Base-by-base conservation (phyloP, 2,113 vertebrate species). In the Sterna hirundo region DNA sequence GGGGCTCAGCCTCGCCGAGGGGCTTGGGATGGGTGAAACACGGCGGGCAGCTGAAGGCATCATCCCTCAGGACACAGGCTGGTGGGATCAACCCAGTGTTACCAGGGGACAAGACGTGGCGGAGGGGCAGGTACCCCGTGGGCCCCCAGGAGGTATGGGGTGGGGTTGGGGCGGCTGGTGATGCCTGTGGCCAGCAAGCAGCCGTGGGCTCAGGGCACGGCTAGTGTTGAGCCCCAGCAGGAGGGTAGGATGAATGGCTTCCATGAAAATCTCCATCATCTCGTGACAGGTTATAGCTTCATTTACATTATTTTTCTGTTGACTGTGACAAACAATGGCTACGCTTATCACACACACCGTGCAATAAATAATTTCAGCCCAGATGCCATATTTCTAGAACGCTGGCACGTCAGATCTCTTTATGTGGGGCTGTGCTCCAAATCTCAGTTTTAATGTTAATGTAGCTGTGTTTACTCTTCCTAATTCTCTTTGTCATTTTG, bases 401-500 rank as follows among this genome's bases (percentile, higher is more conserved):
- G 0, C 29, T 89, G 93, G 60, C 74, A 34, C 0, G 15, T 65
- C 58, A 83, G 55, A 54, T 54, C 68, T 49, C 85, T 65, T 77
- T 66, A 26, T 36, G 12, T 60, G 29, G 60, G 76, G 78, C 92
- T 57, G 32, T 34, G 95, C 83, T 90, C 88, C 44, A 42, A 88
- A 86, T 54, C 83, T 64, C 83, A 30, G 42, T 62, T 92, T 88
- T 86, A 80, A 66, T 0, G 0, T 51, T 86, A 54, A 49, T 62
- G 58, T 79, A 20, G 62, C 70, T 66, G 54, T 89, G 81, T 94
- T 96, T 94, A 92, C 68, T 90, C 90, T 88, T 78, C 76, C 93
- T 95, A 96, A 95, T 96, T 94, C 92, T 65, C 71, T 83, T 88
- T 95, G 78, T 88, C n/a, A 76, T 84, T 94, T 94, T 2, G 11